Conservation (phyloP, 2,888 invertebrate species). For the Margaritifera margaritifera region DNA sequence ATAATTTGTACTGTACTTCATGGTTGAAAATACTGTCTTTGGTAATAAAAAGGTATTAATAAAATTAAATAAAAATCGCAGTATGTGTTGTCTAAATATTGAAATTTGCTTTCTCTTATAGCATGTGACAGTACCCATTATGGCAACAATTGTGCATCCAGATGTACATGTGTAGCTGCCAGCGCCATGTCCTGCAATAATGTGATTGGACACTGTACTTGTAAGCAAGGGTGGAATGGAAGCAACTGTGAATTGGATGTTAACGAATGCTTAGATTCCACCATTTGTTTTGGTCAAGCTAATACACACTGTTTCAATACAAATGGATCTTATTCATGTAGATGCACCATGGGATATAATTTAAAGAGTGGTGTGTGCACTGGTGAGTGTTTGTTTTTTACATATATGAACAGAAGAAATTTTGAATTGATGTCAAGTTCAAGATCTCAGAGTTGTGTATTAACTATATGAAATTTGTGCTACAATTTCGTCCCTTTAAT, state of each 20-base stretch:
- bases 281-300: constrained; percentile 17
- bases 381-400: background rate
- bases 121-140: constrained; percentile 19
- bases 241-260: constrained; percentile 25
- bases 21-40: too few relatives aligned
- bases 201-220: constrained; percentile 30
- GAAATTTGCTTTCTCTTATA: constrained; percentile 6
- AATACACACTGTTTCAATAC: constrained; percentile 28
- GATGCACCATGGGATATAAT: constrained; percentile 27
- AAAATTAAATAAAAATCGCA: too few relatives aligned
- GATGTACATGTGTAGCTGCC: constrained; percentile 19
- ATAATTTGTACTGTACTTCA: too few relatives aligned
- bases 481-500: too few relatives aligned
- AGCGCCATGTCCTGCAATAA: constrained; percentile 29
- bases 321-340: constrained; percentile 28
- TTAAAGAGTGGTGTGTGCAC: constrained; percentile 11
- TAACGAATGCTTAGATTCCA: constrained; percentile 24
- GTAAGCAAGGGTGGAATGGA: constrained; percentile 31
- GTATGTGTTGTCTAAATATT: too few relatives aligned
- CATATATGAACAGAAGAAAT: too few relatives aligned
- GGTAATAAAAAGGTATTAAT: too few relatives aligned
- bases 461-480: too few relatives aligned
- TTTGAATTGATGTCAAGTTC: too few relatives aligned
- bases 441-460: too few relatives aligned
- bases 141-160: constrained; percentile 23